phyloP scores from a whole-genome alignment of 1,140 invertebrate genomes.

The Anadara kagoshimensis region DNA sequence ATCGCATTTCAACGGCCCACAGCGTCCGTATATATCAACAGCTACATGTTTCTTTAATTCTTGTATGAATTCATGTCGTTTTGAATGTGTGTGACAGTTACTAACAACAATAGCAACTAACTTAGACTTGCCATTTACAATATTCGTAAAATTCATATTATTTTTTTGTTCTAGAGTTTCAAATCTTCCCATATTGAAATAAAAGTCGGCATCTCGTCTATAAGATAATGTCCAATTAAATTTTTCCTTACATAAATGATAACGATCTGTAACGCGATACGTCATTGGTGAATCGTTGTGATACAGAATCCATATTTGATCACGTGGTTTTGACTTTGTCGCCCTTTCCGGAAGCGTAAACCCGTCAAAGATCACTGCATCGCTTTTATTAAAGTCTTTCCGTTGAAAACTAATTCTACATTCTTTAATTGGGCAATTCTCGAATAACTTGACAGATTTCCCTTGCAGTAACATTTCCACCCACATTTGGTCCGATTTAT shows the following conservation, averaged over 20 bases:
- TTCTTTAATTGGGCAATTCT: too few relatives aligned
- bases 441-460: too few relatives aligned
- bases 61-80: constrained; percentile 76
- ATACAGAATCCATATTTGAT: constrained; percentile 23
- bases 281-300: constrained; percentile 14
- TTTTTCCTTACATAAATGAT: constrained; percentile 23
- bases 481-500: too few relatives aligned
- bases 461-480: too few relatives aligned
- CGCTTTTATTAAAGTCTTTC: not conserved
- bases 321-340: not conserved
- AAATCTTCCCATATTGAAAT: constrained; percentile 37
- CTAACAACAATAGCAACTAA: constrained; percentile 79
- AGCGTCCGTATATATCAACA: constrained; percentile 81
- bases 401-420: too few relatives aligned
- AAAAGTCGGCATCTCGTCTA: constrained; percentile 53
- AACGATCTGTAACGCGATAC: not conserved
- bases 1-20: constrained; percentile 63
- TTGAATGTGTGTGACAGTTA: constrained; percentile 77
- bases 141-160: constrained; percentile 9
- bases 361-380: constrained; percentile 5
- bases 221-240: constrained; percentile 63
- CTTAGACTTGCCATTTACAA: constrained; percentile 46
- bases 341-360: not conserved
- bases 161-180: not conserved
- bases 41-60: constrained; percentile 76